Base-by-base conservation (phyloP, 2,797 vertebrate genomes). In the Fundulus diaphanus region DNA sequence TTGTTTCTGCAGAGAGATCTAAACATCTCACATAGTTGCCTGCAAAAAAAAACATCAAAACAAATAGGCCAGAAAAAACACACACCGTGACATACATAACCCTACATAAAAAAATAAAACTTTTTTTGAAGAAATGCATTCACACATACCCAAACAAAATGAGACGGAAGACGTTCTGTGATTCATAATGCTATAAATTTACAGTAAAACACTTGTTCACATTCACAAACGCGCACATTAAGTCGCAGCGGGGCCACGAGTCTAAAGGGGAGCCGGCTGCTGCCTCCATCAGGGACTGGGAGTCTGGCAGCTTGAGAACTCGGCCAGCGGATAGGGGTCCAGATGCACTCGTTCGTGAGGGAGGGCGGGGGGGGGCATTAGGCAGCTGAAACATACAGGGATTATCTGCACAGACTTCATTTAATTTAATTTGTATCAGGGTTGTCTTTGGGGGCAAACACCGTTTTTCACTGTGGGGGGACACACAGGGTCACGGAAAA, bases 361-460 rank as follows among this genome's bases (percentile, higher is more conserved):
- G 80, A 37, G 71, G 84, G 75, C 72, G 71, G 68, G n/a, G n/a
- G n/a, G 82, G 78, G 76, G 31, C 65, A 85, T 91, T 89, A 84
- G 83, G 86, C 92, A 91, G 89, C 90, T 90, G 90, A 93, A 93
- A 93, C 92, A 92, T 91, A 90, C 83, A 93, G 90, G 94, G 95
- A 95, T 96, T 94, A 95, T 87, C 92, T 69, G 70, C 85, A 85
- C 85, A 83, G 93, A 91, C 91, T 94, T 94, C 81, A 92, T 94
- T 94, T 95, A 94, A 95, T 95, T 95, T 93, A 94, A 95, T 95
- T 95, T 95, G 92, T 92, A 93, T 93, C 93, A 92, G 86, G 88
- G 80, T 76, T 31, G 74, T 92, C 92, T 94, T 94, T 91, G 84
- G 89, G 93, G 91, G 83, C 83, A 93, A 94, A 93, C 89, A 90